Evolutionary conservation across 2,888 invertebrate genomes (phyloP).

Genomic region (Mythimna loreyi): DNA sequence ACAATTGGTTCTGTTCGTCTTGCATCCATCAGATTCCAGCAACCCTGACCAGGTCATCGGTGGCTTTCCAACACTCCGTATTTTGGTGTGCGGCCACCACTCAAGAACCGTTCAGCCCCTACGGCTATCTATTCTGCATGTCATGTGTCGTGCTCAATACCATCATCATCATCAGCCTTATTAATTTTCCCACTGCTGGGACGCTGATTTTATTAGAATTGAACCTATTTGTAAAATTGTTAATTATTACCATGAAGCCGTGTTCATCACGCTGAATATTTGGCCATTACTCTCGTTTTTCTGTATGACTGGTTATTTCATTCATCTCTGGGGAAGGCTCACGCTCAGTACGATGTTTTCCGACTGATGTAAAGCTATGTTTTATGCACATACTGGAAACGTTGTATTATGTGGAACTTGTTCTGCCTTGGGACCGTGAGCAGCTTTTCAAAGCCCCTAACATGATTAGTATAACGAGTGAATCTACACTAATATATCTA

Average conservation of each 20-base stretch:
- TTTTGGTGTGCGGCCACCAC: too few species aligned
- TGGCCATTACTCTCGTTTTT: neutral
- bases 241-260: neutral
- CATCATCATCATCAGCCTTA: too few species aligned
- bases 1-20: too few species aligned
- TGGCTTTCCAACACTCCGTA: too few species aligned
- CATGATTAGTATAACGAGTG: neutral
- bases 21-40: too few species aligned
- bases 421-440: neutral
- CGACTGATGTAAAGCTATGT: conserved; percentile 9
- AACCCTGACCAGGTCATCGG: too few species aligned
- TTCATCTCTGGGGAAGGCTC: conserved; percentile 21
- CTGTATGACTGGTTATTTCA: conserved; percentile 13
- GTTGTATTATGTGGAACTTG: neutral
- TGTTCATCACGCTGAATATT: neutral
- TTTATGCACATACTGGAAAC: conserved; percentile 13
- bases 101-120: too few species aligned
- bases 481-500: too few species aligned
- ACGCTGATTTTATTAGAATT: too few species aligned
- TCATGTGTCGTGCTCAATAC: too few species aligned
- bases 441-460: conserved; percentile 8
- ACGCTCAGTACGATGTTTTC: conserved; percentile 8
- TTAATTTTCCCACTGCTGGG: too few species aligned
- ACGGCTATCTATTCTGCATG: too few species aligned
- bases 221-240: neutral